Evolutionary conservation across 2,888 invertebrate genomes (phyloP).

Genomic region (Trissoscelio sp.): DNA sequence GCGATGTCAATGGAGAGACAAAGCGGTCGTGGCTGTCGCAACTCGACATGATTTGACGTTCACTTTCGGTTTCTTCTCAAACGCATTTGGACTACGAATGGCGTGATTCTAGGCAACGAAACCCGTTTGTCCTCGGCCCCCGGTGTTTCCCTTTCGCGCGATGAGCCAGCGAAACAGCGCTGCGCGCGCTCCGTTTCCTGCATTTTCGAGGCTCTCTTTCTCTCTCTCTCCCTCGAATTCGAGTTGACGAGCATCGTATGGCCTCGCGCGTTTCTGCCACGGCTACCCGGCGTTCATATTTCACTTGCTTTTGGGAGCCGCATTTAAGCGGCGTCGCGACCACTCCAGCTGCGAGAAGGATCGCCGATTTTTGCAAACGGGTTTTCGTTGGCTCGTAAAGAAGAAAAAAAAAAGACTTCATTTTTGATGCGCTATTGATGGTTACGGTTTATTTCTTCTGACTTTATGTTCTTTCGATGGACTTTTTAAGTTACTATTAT

Average conservation of each 20-base stretch:
- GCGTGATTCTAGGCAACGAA: conserved; percentile 52
- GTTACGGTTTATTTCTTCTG: background rate
- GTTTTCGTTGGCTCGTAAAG: background rate
- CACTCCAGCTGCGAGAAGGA: conserved; percentile 19
- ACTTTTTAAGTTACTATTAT: conserved; percentile 1
- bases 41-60: conserved; percentile 52
- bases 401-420: background rate
- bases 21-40: conserved; percentile 32
- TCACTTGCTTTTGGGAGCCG: conserved; percentile 26
- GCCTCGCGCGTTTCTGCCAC: conserved; percentile 40
- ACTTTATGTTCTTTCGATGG: background rate
- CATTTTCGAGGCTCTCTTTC: conserved; percentile 48
- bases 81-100: conserved; percentile 58
- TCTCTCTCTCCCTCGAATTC: conserved; percentile 19
- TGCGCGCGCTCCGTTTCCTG: conserved; percentile 46
- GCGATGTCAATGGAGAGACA: conserved; percentile 9
- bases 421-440: background rate
- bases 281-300: conserved; percentile 31
- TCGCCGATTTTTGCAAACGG: background rate
- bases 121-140: conserved; percentile 53
- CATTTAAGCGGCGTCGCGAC: conserved; percentile 9
- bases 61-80: conserved; percentile 57
- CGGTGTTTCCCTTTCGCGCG: conserved; percentile 44
- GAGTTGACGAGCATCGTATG: conserved; percentile 48
- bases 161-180: conserved; percentile 23